These are phyloP conservation scores for Bubo scandiacus DNA, from an alignment of 2,113 vertebrate genomes.

Conservation along the genomic window DNA sequence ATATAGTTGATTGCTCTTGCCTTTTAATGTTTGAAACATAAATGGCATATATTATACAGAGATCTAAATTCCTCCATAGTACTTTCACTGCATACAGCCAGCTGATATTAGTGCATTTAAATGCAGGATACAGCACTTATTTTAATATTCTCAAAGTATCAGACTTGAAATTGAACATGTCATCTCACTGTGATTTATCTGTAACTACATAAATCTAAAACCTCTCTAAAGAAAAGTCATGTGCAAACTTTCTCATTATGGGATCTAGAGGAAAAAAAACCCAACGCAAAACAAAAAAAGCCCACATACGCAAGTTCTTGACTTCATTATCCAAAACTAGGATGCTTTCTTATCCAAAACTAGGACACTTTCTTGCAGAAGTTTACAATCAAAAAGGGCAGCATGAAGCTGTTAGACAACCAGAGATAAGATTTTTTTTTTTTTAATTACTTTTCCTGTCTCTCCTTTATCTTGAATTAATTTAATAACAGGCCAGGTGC, in stretches of 20 bases:
- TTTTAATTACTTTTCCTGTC: background rate
- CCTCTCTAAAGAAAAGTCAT: background rate
- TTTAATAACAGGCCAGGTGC: background rate
- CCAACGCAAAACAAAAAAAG: background rate
- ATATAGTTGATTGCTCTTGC: conserved; percentile 67
- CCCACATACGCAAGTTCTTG: background rate
- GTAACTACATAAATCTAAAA: conserved; percentile 12
- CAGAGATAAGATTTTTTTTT: background rate
- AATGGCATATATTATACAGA: conserved; percentile 66
- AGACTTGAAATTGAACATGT: conserved; percentile 56
- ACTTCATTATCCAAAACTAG: background rate
- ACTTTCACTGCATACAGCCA: conserved; percentile 33
- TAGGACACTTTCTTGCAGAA: background rate
- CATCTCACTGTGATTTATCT: conserved; percentile 50
- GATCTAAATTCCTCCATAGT: conserved; percentile 53
- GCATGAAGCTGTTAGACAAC: background rate
- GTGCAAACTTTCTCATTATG: background rate
- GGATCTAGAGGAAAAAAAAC: background rate
- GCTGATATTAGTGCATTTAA: conserved; percentile 41
- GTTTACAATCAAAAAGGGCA: background rate
- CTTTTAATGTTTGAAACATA: conserved; percentile 70
- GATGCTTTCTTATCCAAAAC: background rate
- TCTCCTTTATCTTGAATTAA: background rate
- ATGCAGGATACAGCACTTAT: conserved; percentile 47
- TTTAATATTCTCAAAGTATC: conserved; percentile 59